These are phyloP conservation scores for Turritopsis rubra DNA, from an alignment of 30 jellyfish, hydroid and myxozoan genomes.

Conservation along the genomic window DNA sequence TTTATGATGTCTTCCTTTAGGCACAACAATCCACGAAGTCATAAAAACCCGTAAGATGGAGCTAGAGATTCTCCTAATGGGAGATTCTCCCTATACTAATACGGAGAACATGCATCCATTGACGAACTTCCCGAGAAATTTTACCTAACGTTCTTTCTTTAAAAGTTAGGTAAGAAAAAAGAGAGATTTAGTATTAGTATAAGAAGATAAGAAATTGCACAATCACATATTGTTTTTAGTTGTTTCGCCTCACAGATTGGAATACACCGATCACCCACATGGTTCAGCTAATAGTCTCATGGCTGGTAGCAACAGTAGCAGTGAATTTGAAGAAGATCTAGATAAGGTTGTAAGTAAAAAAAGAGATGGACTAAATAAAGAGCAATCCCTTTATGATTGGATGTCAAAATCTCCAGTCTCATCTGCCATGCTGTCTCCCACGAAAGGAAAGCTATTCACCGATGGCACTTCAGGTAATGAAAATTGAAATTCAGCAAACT, in stretches of 20 bases:
- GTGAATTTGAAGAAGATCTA: constrained; percentile 24
- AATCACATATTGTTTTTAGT: not conserved
- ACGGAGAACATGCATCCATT: no score
- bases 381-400: constrained; percentile 44
- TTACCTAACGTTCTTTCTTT: no score
- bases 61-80: no score
- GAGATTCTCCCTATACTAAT: no score
- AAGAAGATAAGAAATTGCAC: no score
- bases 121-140: no score
- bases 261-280: not conserved
- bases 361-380: constrained; percentile 11
- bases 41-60: no score
- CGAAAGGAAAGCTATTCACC: not conserved
- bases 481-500: not conserved
- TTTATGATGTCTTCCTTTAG: no score
- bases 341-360: not conserved
- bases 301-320: constrained; percentile 4
- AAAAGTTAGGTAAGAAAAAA: no score
- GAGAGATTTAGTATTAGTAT: no score
- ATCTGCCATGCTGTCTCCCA: constrained; percentile 5
- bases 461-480: not conserved
- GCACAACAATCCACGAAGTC: no score
- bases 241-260: constrained; percentile 5
- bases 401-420: constrained; percentile 41
- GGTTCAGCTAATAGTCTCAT: not conserved